phyloP scores from a whole-genome alignment of 2,797 vertebrate genomes.

The Chaetodon trifasciatus region DNA sequence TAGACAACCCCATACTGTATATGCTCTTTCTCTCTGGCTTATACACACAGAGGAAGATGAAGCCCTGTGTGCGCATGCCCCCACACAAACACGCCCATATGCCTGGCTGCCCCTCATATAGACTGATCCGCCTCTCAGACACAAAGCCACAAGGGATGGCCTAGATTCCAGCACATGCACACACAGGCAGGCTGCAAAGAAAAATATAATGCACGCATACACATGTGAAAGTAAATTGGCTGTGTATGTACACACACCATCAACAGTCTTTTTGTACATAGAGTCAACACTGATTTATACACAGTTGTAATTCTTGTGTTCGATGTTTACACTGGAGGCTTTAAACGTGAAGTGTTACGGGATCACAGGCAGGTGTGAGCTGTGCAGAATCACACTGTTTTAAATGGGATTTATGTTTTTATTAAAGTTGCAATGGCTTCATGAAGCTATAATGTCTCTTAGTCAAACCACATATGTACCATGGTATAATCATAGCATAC shows the following conservation, averaged over 20 bases:
- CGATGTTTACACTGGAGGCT: not conserved
- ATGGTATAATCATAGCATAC: not conserved
- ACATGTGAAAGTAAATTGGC: constrained; percentile 12
- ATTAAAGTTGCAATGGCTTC: constrained; percentile 4
- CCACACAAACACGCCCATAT: constrained; percentile 70
- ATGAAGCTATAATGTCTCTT: not conserved
- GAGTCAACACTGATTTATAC: not conserved
- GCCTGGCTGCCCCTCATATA: constrained; percentile 71
- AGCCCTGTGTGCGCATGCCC: constrained; percentile 64
- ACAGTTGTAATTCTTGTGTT: not conserved
- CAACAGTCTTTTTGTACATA: not conserved
- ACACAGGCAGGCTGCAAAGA: constrained; percentile 65
- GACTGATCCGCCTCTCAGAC: constrained; percentile 76
- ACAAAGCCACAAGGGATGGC: constrained; percentile 83
- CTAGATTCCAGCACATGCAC: constrained; percentile 82
- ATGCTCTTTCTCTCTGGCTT: constrained; percentile 14
- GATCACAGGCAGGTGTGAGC: not conserved
- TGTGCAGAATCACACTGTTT: not conserved
- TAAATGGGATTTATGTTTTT: not conserved
- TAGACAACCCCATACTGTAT: constrained; percentile 26
- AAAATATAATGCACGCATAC: constrained; percentile 39
- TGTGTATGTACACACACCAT: not conserved
- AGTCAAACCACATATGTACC: constrained; percentile 5
- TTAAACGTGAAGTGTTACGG: not conserved
- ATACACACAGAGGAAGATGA: constrained; percentile 38